A percentile compares a stretch with the other conserved stretches of the same genome.
These are phyloP conservation scores for Zoanthus sansibaricus DNA, from an alignment of 92 coral and sea anemone genomes.

Conservation along the genomic window DNA sequence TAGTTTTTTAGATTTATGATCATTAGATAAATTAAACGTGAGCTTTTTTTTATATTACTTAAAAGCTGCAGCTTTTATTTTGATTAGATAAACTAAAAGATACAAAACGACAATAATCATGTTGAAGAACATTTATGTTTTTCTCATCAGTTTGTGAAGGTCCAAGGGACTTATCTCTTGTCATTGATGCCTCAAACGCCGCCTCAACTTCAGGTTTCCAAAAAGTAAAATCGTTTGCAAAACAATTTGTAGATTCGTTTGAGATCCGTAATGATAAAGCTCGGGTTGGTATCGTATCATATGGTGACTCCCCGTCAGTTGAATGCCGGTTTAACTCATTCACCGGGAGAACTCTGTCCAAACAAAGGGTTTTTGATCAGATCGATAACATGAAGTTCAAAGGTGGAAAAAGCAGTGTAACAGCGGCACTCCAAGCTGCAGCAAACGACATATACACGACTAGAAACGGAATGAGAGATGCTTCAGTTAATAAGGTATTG, in stretches of 20 bases:
- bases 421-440: conserved; percentile 7
- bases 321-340: conserved; percentile 60
- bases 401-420: conserved; percentile 23
- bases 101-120: not conserved
- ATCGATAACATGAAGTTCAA: conserved; percentile 49
- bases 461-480: conserved; percentile 30
- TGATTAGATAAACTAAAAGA: too few relatives aligned
- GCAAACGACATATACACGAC: conserved; percentile 27
- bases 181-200: conserved; percentile 69
- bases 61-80: too few relatives aligned
- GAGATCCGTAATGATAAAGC: conserved; percentile 60
- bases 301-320: conserved; percentile 50
- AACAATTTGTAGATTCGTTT: conserved; percentile 67
- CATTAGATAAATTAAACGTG: too few relatives aligned
- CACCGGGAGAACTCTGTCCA: conserved; percentile 52
- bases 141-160: conserved; percentile 61
- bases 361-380: conserved; percentile 32
- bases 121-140: not conserved
- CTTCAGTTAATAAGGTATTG: conserved; percentile 34
- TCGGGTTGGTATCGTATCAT: conserved; percentile 63
- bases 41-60: too few relatives aligned
- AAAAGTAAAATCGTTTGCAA: conserved; percentile 66
- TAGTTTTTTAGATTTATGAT: too few relatives aligned
- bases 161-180: conserved; percentile 67
- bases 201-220: conserved; percentile 59